phyloP scores from a whole-genome alignment of 2,113 vertebrate genomes.

The zebrafish (Danio rerio) region GRCz12tu NC_133176.1:41634501-41635000 shows the following conservation, averaged over 20 bases:
- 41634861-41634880: not conserved
- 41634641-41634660: not conserved
- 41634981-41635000: constrained; percentile 8
- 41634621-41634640: too few relatives aligned
- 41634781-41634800: not conserved
- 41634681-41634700: not conserved
- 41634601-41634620: not conserved
- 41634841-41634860: constrained; percentile 21
- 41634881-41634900: not conserved
- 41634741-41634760: constrained; percentile 10
- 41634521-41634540: not conserved
- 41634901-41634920: not conserved
- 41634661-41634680: not conserved
- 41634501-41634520: too few relatives aligned
- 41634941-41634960: constrained; percentile 19
- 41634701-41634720: not conserved
- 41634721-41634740: not conserved
- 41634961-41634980: constrained; percentile 25
- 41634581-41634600: not conserved
- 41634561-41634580: not conserved
- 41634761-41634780: not conserved
- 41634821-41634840: not conserved
- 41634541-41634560: not conserved
- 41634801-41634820: constrained; percentile 13
- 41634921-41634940: constrained; percentile 7